A percentile compares a stretch with the other conserved stretches of the same genome.
These are phyloP conservation scores for Tetrax tetrax DNA, from an alignment of 2,113 vertebrate species.

Conservation along the genomic window DNA sequence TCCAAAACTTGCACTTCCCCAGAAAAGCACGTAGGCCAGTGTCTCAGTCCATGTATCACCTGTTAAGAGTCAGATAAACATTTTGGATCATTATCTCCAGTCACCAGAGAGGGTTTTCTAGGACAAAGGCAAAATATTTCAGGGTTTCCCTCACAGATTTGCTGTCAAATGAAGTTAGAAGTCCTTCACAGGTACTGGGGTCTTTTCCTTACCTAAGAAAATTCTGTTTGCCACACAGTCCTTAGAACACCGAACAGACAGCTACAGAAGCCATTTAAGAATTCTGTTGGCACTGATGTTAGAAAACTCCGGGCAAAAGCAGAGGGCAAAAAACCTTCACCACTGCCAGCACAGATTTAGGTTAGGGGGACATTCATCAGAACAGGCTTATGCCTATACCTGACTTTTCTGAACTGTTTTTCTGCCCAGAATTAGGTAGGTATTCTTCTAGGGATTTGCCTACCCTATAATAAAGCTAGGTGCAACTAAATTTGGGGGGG, in stretches of 20 bases:
- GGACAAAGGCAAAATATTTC: neutral
- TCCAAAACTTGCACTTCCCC: conserved; percentile 89
- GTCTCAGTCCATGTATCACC: conserved; percentile 97
- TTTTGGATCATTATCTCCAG: neutral
- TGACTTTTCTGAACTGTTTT: neutral
- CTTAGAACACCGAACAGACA: neutral
- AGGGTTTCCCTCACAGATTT: neutral
- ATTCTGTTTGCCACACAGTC: neutral
- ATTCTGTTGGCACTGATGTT: neutral
- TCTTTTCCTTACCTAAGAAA: neutral
- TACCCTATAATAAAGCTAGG: neutral
- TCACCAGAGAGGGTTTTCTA: neutral
- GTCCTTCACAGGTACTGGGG: neutral
- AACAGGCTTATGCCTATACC: neutral
- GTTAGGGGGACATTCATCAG: neutral
- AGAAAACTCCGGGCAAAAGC: neutral
- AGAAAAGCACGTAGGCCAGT: conserved; percentile 93
- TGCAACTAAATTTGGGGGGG: neutral
- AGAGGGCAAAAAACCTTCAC: neutral
- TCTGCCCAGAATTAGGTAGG: neutral
- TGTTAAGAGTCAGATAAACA: conserved; percentile 57
- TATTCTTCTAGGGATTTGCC: neutral
- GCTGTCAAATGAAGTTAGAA: neutral
- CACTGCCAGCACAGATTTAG: neutral
- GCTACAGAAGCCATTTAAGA: neutral